These are phyloP conservation scores for Naso thynnoides DNA, from an alignment of 2,797 vertebrate species.

Conservation along the genomic window DNA sequence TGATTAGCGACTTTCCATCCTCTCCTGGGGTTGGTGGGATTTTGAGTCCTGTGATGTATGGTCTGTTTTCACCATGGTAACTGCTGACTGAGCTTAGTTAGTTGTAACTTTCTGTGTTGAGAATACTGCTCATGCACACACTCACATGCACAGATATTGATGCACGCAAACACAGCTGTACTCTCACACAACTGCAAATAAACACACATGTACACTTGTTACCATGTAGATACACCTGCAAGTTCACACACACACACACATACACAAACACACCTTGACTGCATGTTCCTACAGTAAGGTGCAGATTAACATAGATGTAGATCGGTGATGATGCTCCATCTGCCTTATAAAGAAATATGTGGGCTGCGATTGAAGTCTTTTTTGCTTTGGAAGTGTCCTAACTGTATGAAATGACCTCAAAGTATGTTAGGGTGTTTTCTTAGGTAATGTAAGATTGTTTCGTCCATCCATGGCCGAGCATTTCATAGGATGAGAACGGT, in stretches of 20 bases:
- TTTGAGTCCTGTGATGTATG: conserved; percentile 61
- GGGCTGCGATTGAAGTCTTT: too few relatives aligned
- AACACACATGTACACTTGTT: conserved; percentile 41
- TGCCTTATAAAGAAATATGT: conserved; percentile 46
- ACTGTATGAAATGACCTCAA: too few relatives aligned
- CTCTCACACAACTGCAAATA: conserved; percentile 28
- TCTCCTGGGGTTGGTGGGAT: conserved; percentile 50
- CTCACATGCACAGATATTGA: conserved; percentile 17
- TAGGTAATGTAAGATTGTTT: too few relatives aligned
- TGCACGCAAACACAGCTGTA: conserved; percentile 50
- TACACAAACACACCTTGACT: conserved; percentile 52
- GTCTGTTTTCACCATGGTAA: conserved; percentile 77
- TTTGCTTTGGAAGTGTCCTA: too few relatives aligned
- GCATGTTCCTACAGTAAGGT: conserved; percentile 71
- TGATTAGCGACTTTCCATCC: conserved; percentile 48
- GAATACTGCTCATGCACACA: conserved; percentile 57
- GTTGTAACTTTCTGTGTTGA: conserved; percentile 71
- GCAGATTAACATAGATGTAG: conserved; percentile 68
- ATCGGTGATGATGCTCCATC: conserved; percentile 62
- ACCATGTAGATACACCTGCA: conserved; percentile 27
- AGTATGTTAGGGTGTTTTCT: too few relatives aligned
- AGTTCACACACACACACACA: conserved; percentile 35
- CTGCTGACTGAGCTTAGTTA: conserved; percentile 73
- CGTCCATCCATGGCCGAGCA: too few relatives aligned
- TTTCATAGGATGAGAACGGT: too few relatives aligned